Evolutionary conservation across 1,140 invertebrate species (phyloP), one percentile per base, ranked within the genome.

Genomic region (Oryctes rhinoceros): DNA sequence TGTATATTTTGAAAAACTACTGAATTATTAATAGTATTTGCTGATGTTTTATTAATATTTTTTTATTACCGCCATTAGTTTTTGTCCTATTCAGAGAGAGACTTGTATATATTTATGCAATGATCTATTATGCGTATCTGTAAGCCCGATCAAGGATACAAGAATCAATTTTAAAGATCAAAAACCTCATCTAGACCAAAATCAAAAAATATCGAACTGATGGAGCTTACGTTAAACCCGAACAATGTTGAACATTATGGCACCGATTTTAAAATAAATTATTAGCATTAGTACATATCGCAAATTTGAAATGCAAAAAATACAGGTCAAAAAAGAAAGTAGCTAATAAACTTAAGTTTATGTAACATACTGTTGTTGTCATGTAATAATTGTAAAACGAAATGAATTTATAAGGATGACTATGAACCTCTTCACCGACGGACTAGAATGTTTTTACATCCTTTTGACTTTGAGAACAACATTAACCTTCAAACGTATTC

Each of bases 291-390:
- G 39, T 18, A 59, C 18, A 59, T 71, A 67, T 18, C 7, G 65
- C 20, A 18, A 67, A 67, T 67, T 67, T 67, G 65, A 18, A 62
- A 24, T 67, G 65, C 65, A 67, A 67, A 67, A 67, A 67, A 67
- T 67, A 71, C 65, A 24, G 65, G 65, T 30, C 20, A 71, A 71
- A 71, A 71, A 71, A 71, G 20, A 71, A 30, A 30, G 20, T 35
- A 3, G 53, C 18, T 18, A 6, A 59, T 59, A 18, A 44, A 44
- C 5, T 44, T 5, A n/a, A 13, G 53, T 71, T 71, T 71, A 71
- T 71, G 10, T 37, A 71, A 71, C 53, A 59, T 18, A 59, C 5
- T 18, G 18, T 59, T 53, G 11, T 53, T 53, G 11, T 53, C 65
- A 18, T 67, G 65, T 67, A 20, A 67, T 35, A 67, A 67, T 67